Evolutionary conservation across 2,888 invertebrate species (phyloP), one percentile per base, ranked within the genome.

Genomic region (Epiblema foenella): DNA sequence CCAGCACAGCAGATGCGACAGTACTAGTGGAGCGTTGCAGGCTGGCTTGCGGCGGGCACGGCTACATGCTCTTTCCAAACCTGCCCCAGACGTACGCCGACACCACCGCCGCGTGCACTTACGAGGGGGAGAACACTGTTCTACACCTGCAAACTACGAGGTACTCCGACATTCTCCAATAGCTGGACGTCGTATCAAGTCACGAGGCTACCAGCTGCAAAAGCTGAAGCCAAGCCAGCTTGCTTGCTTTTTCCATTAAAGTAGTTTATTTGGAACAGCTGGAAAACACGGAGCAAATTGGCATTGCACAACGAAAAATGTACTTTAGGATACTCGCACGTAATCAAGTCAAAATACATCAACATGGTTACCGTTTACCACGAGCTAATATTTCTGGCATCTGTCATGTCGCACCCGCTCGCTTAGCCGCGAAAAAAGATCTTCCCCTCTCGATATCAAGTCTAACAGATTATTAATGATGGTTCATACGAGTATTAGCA

Each of bases 71-170:
- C 65, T 95, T 96, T 33, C 97, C 24, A 39, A 39, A 39, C 39
- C 12, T 39, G 12, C 4, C 2, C 4, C 3, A 39, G 39, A 39
- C 39, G 11, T 39, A 39, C 3, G 39, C 39, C 39, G 10, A 39
- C 93, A 99, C 83, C 92, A 97, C 98, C 0, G 98, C 98, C 0
- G 96, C 97, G 42, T 97, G 96, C 82, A 99, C 99, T 0, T 99
- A 99, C 79, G 99, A 99, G 89, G 99, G 99, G 9, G 99, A 99
- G 90, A 98, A 99, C 83, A 98, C 98, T 0, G 99, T 99, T 2
- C 93, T 99, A 82, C 92, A 97, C 74, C 90, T 99, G 46, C 99
- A 99, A 90, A 97, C 98, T 12, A 98, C 98, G 0, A 94, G 96
- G 94, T 94, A 78, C 49, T 52, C 59, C 0, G 24, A 9, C 5